Evolutionary conservation across 2,888 invertebrate genomes (phyloP), one percentile per base, ranked within the genome.

Genomic region (Fragum whitleyi): DNA sequence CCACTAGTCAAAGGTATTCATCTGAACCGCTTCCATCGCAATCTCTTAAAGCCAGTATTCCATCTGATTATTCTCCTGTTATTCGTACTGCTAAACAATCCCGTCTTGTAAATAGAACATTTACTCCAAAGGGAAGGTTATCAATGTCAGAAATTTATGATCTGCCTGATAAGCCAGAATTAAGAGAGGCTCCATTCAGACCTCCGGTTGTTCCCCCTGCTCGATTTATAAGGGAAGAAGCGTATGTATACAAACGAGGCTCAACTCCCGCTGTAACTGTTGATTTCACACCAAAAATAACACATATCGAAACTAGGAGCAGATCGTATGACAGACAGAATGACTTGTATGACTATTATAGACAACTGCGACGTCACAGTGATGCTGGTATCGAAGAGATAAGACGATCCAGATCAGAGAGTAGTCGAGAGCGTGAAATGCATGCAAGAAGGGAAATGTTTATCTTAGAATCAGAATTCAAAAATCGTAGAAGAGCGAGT

Each of bases 221-320:
- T 21, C 42, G 21, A n/a, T 85, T 85, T 36, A 79, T 65, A 26
- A 32, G 36, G 16, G 77, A 81, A 51, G 74, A 85, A 57, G 85
- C 85, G 2, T 85, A 81, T 72, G 85, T 85, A 55, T 85, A 81
- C 36, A 79, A 79, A 59, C 71, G 78, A 21, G 28, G 61, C 28
- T 61, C 61, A 32, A 61, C 81, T 7, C 76, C 81, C 2, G 69
- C 65, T 2, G 61, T 62, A 28, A 14, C 42, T 2, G 36, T 62
- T 11, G 68, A 80, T 29, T n/a, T 55, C 11, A 67, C 51, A 29
- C 68, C 59, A 14, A 47, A 42, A 53, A 21, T 69, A 26, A 67
- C 51, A 26, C 57, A 51, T 1, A 39, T 26, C 14, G 71, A 76
- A 32, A 32, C 32, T 5, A 14, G 42, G 29, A 61, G 53, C 16